Conservation (phyloP, 2,797 vertebrate genomes). For the Coccyzus lansbergi region DNA sequence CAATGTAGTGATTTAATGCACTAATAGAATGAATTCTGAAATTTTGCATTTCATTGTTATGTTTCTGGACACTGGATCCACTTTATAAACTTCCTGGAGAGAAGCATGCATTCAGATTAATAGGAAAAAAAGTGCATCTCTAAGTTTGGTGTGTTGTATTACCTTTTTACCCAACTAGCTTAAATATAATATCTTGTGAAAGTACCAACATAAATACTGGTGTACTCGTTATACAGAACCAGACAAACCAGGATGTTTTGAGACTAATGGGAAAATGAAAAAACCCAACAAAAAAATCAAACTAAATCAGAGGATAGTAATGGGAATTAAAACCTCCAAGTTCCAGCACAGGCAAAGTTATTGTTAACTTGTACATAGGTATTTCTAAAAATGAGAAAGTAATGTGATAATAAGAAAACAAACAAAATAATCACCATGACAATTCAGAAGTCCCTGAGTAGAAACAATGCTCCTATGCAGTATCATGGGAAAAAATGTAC, state of each 20-base stretch:
- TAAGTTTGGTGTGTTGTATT: accelerated
- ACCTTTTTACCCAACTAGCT: neutral
- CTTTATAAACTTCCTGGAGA: neutral
- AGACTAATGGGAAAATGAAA: neutral
- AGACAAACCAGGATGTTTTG: neutral
- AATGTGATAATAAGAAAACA: neutral
- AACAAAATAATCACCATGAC: neutral
- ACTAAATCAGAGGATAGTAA: neutral
- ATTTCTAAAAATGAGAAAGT: constrained; percentile 14
- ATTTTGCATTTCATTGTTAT: neutral
- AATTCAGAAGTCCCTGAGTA: neutral
- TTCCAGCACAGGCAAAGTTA: neutral
- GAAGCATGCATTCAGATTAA: neutral
- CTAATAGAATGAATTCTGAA: neutral
- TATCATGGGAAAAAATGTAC: neutral
- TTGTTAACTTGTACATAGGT: neutral
- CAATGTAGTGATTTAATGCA: neutral
- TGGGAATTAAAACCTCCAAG: neutral
- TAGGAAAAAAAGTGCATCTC: neutral
- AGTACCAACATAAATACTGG: accelerated
- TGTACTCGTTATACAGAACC: neutral
- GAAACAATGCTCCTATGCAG: neutral
- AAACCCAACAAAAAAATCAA: neutral
- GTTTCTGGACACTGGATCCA: neutral
- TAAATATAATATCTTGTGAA: neutral